Conservation (phyloP, 2,113 vertebrate genomes). For the Riparia riparia region DNA sequence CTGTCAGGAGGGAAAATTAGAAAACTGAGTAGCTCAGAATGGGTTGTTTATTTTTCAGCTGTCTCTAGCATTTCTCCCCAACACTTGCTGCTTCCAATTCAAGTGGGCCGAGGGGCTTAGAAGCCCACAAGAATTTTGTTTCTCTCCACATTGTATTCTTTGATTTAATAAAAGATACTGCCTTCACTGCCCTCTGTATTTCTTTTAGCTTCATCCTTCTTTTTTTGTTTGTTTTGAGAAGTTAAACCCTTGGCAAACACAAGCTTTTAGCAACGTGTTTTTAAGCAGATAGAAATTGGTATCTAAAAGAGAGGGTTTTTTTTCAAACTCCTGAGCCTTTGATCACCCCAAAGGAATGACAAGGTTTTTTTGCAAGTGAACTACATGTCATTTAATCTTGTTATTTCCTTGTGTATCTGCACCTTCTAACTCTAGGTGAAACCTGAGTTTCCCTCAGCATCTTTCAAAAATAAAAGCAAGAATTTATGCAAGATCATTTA, state of each 20-base stretch:
- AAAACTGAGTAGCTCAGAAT: not conserved
- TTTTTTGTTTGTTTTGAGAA: not conserved
- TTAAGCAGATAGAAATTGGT: not conserved
- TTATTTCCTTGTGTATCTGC: not conserved
- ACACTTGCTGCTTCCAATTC: not conserved
- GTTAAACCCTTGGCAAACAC: not conserved
- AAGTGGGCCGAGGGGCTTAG: not conserved
- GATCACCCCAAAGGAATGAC: not conserved
- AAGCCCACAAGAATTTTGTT: not conserved
- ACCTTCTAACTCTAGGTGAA: not conserved
- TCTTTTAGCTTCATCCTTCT: not conserved
- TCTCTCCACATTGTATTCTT: not conserved
- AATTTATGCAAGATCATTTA: not conserved
- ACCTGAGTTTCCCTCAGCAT: not conserved
- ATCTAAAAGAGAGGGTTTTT: not conserved
- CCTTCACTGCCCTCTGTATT: not conserved
- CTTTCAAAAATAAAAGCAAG: not conserved
- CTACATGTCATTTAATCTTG: not conserved
- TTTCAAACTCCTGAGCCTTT: not conserved
- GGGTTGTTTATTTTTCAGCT: not conserved
- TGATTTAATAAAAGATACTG: not conserved
- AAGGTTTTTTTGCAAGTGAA: not conserved
- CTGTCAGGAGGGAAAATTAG: not conserved
- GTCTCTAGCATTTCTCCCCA: not conserved
- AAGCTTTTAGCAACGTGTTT: not conserved